Base-by-base conservation (phyloP, 2,113 vertebrate genomes). In the Pithys albifrons region DNA sequence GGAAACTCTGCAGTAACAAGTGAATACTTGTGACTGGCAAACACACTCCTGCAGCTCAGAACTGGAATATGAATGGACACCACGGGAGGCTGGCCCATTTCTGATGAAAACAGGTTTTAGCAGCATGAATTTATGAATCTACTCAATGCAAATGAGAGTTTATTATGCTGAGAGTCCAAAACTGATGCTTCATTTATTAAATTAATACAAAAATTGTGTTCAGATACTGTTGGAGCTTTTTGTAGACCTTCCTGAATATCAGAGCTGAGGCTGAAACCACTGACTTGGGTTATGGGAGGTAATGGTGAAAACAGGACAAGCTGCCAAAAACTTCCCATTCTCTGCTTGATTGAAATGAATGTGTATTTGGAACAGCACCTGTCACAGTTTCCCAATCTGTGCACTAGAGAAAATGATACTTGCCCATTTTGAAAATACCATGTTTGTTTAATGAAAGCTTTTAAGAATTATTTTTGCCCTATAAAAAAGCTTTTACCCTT, bases 171-270 rank as follows among this genome's bases (percentile, higher is more conserved):
- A 84, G 92, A 95, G 95, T 85, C 94, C 88, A 94, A 96, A 97
- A 97, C 97, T 17, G 70, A 97, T 96, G 93, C 92, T 95, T 97
- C 93, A 95, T 97, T 98, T 98, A 97, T 98, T 97, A 97, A 98
- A 96, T 97, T 97, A 98, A 95, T 94, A 85, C 84, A 97, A 94
- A 97, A 95, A 72, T 48, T 84, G 39, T 91, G 54, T 96, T 96
- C 85, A 80, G 76, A 95, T 90, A 64, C 54, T 88, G 27, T n/a
- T 94, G 75, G 77, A 69, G 94, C 79, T 65, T 73, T 95, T 86
- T 79, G 39, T 91, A 90, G 62, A 71, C 45, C 43, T 94, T 88
- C 33, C 79, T 85, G 72, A 78, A 96, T 92, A 62, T 91, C 79
- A 88, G 79, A 92, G 55, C 77, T 71, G 79, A 89, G 74, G 43